A percentile compares a stretch with the other conserved stretches of the same genome.
These are phyloP conservation scores for Mellivora capensis DNA, from an alignment of 2,113 vertebrate genomes.

Conservation along the genomic window DNA sequence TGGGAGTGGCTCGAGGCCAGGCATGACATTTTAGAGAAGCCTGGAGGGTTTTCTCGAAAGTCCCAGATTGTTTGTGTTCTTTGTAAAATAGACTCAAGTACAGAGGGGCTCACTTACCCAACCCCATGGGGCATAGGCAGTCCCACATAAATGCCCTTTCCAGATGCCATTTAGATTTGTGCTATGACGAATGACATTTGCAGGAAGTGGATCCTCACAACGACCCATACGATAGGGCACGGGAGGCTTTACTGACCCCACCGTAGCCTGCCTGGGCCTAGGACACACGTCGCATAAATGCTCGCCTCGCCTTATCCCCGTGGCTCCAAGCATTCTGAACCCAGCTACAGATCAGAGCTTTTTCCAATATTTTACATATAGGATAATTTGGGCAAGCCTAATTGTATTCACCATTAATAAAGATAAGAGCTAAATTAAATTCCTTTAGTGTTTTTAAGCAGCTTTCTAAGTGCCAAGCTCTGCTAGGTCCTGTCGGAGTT, in stretches of 20 bases:
- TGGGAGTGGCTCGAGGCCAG: background rate
- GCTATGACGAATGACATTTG: background rate
- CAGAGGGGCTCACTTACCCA: background rate
- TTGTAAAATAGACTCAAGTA: background rate
- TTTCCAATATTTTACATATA: background rate
- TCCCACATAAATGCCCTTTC: background rate
- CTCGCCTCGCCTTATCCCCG: no score
- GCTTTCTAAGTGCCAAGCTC: background rate
- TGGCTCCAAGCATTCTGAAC: background rate
- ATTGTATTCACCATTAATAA: background rate
- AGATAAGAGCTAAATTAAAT: background rate
- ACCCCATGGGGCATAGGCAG: accelerated
- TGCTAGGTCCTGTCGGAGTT: background rate
- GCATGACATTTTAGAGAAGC: background rate
- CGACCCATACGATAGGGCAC: background rate
- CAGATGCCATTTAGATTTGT: background rate
- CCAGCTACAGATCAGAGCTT: background rate
- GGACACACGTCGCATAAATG: accelerated
- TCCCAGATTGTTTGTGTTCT: background rate
- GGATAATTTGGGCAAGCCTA: background rate
- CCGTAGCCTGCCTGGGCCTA: no score
- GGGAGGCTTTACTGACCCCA: background rate
- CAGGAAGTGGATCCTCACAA: background rate
- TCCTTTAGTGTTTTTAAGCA: background rate
- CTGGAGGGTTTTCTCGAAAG: background rate